phyloP scores from a whole-genome alignment of 2,113 vertebrate genomes.

The Eurystomus gularis region DNA sequence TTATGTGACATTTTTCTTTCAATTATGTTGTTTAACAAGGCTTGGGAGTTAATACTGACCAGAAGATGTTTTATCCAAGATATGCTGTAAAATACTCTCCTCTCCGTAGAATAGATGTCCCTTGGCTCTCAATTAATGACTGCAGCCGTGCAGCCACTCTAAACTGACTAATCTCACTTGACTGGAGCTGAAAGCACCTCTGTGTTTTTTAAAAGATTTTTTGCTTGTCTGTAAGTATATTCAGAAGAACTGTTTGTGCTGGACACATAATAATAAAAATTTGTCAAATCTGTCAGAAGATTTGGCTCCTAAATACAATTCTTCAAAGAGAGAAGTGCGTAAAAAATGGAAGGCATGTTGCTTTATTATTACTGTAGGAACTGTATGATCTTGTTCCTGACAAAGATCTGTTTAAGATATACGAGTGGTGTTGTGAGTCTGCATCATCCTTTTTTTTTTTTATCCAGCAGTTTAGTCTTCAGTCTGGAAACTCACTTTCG shows the following conservation, averaged over 20 bases:
- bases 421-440: not conserved
- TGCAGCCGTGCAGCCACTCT: conserved; percentile 2
- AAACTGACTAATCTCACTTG: conserved; percentile 53
- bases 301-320: conserved; percentile 11
- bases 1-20: conserved; percentile 71
- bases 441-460: not conserved
- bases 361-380: not conserved
- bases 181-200: not conserved
- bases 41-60: conserved; percentile 58
- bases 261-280: conserved; percentile 41
- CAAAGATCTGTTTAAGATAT: conserved; percentile 15
- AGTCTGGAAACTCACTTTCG: not conserved
- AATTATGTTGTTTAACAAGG: conserved; percentile 63
- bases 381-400: not conserved
- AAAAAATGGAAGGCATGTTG: not conserved
- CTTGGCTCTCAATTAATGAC: conserved; percentile 68
- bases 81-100: conserved; percentile 25
- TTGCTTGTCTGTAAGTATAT: not conserved
- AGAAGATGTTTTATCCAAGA: conserved; percentile 32
- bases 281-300: conserved; percentile 47
- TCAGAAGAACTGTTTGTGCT: conserved; percentile 28
- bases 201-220: conserved; percentile 4
- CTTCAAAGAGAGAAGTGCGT: conserved; percentile 9
- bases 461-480: not conserved
- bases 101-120: conserved; percentile 45